Evolutionary conservation across 2,113 vertebrate species (phyloP).

Genomic region (Gobiocypris rarus): DNA sequence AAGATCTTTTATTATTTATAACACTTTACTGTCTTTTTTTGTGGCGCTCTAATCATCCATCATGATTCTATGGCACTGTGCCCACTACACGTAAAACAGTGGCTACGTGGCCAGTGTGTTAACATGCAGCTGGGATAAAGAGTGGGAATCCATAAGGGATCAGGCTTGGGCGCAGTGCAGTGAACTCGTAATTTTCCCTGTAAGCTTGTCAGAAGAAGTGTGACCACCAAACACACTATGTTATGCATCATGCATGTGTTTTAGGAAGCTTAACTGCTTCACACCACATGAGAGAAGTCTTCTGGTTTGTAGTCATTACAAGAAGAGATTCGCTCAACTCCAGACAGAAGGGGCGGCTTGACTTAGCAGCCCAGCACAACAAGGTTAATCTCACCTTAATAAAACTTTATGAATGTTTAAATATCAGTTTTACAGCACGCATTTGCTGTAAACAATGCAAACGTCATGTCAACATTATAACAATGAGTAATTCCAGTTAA

Average conservation of each 20-base stretch:
- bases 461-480: conserved; percentile 59
- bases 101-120: conserved; percentile 34
- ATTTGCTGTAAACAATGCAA: conserved; percentile 64
- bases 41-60: conserved; percentile 59
- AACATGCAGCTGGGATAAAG: conserved; percentile 18
- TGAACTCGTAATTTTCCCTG: neutral
- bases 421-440: conserved; percentile 60
- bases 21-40: conserved; percentile 23
- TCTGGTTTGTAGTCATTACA: conserved; percentile 21
- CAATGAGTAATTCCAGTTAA: conserved; percentile 14
- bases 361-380: conserved; percentile 43
- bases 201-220: neutral
- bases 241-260: conserved; percentile 36
- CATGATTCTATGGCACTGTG: conserved; percentile 61
- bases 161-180: neutral
- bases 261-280: conserved; percentile 29
- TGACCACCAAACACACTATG: neutral
- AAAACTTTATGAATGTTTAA: conserved; percentile 74
- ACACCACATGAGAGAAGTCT: conserved; percentile 4
- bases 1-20: conserved; percentile 11
- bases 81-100: conserved; percentile 66
- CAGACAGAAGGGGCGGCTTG: neutral
- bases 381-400: conserved; percentile 73
- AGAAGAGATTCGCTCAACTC: neutral
- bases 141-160: conserved; percentile 31